Evolutionary conservation across 1,140 invertebrate species (phyloP), one percentile per base, ranked within the genome.

Genomic region (Oedothorax gibbosus): DNA sequence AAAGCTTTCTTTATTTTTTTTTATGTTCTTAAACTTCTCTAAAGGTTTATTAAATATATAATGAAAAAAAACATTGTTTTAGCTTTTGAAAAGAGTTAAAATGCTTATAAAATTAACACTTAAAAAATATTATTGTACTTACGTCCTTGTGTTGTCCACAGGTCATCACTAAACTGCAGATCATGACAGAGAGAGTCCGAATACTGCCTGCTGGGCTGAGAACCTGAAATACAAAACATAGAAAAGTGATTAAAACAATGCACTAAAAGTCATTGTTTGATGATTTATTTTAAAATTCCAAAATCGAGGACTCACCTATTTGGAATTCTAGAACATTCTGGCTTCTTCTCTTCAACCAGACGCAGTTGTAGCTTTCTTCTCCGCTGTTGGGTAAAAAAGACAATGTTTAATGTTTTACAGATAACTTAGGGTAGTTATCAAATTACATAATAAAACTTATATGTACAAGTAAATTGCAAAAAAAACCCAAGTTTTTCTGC

Each of bases 101-200:
- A 35, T 35, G 5, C 5, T 35, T 35, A 35, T 35, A 35, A 35
- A 35, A 35, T 35, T 35, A 35, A 35, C 2, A 35, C 35, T 1
- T 35, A 35, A 35, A 35, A 35, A 35, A 35, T 35, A 35, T 35
- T 35, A 35, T 35, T 35, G 35, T 35, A 35, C 91, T 91, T 90
- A 93, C 93, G 89, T 87, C 92, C 92, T 92, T 94, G 93, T 21
- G 93, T 94, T 87, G 93, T 92, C 93, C 93, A 94, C 76, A 90
- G 88, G 11, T 90, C 91, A 89, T 87, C 14, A 73, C 66, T 83
- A 83, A 92, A 93, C 82, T 92, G 92, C 18, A 88, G 77, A 72
- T 91, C 90, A 49, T 88, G 85, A 85, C 92, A 93, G 51, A 92
- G 85, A 57, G 86, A 88, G 35, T 87, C 86, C 49, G 49, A 85